Conservation (phyloP, 2,797 vertebrate genomes). For the Pogonophryne albipinna region DNA sequence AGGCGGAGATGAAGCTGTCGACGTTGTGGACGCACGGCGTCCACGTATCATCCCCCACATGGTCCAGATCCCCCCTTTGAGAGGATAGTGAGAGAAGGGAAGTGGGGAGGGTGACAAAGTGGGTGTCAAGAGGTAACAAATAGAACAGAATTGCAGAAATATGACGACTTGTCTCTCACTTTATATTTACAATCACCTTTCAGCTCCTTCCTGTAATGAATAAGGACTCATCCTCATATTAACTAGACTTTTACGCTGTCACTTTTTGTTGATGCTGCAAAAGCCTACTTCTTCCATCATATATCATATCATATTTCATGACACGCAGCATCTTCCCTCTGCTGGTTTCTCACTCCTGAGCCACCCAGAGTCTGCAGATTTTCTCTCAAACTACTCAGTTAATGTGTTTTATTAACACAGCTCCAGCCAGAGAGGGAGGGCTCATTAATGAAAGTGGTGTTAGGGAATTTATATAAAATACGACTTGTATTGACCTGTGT, state of each 20-base stretch:
- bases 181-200: slow-evolving; percentile 23
- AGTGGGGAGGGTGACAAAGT: slow-evolving; percentile 42
- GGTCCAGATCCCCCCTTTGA: slow-evolving; percentile 93
- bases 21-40: slow-evolving; percentile 97
- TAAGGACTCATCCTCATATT: slow-evolving; percentile 15
- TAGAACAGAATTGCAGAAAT: slow-evolving; percentile 49
- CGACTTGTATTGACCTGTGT: slow-evolving; percentile 68
- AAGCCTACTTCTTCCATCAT: slow-evolving; percentile 37
- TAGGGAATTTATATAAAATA: slow-evolving; percentile 63
- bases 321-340: slow-evolving; percentile 12
- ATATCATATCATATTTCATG: slow-evolving; percentile 46
- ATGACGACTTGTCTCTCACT: slow-evolving; percentile 29
- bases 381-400: slow-evolving; percentile 27
- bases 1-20: slow-evolving; percentile 95
- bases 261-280: slow-evolving; percentile 36
- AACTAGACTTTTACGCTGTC: slow-evolving; percentile 24
- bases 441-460: slow-evolving; percentile 72
- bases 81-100: slow-evolving; percentile 32
- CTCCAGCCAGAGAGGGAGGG: slow-evolving; percentile 32
- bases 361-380: slow-evolving; percentile 21
- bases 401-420: slow-evolving; percentile 57
- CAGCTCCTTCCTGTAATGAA: slow-evolving; percentile 30
- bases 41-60: slow-evolving; percentile 92
- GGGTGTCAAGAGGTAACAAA: slow-evolving; percentile 56
- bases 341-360: slow-evolving; percentile 16